phyloP scores from a whole-genome alignment of 2,797 vertebrate species.

The Heliangelus exortis region DNA sequence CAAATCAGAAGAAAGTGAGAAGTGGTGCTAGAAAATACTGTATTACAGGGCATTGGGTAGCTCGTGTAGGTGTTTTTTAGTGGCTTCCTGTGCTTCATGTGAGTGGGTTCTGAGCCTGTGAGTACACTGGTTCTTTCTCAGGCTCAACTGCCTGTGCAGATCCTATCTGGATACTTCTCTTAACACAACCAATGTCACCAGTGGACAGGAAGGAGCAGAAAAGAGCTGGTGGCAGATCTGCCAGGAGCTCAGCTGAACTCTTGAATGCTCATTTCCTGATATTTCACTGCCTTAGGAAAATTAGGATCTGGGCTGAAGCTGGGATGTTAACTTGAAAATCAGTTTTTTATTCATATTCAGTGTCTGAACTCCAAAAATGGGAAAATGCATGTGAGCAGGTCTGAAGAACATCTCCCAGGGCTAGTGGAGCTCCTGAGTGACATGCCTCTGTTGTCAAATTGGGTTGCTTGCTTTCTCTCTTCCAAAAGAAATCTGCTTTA shows the following conservation, averaged over 20 bases:
- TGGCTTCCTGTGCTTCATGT: neutral
- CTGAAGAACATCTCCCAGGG: neutral
- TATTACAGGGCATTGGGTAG: neutral
- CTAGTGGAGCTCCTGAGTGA: neutral
- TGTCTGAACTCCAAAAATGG: neutral
- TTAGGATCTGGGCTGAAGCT: neutral
- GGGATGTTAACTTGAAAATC: neutral
- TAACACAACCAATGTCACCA: rapidly evolving
- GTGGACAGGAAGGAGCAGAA: neutral
- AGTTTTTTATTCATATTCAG: neutral
- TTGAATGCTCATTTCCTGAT: neutral
- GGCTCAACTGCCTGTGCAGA: rapidly evolving
- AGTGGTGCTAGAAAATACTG: neutral
- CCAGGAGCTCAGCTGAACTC: neutral
- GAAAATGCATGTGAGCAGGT: neutral
- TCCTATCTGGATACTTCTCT: neutral
- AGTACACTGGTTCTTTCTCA: neutral
- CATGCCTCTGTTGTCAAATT: neutral
- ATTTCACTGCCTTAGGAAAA: neutral
- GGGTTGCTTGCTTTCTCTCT: neutral
- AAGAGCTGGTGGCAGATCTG: neutral
- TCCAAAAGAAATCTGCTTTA: neutral
- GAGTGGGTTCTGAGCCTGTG: neutral
- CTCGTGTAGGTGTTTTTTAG: neutral
- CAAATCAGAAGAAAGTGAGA: neutral